A percentile compares a stretch with the other conserved stretches of the same genome.
Evolutionary conservation across 1,140 invertebrate species (phyloP).

Genomic region (Antheraea pernyi): DNA sequence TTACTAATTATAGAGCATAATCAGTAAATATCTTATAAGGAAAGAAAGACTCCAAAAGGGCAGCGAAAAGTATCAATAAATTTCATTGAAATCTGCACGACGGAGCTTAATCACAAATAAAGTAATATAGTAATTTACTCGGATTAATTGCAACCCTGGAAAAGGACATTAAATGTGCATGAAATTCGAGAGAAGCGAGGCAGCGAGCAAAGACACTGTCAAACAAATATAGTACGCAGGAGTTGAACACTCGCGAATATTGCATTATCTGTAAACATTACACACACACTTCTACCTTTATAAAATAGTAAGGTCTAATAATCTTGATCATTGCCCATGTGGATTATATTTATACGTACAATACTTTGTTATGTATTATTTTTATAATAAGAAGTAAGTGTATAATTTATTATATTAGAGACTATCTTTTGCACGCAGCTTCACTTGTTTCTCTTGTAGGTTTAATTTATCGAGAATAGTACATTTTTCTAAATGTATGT

Average conservation of each 20-base stretch:
- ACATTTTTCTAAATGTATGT: too few relatives aligned
- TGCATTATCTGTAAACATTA: constrained; percentile 61
- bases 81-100: not conserved
- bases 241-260: constrained; percentile 64
- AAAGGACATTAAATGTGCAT: not conserved
- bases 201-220: constrained; percentile 42
- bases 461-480: too few relatives aligned
- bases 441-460: too few relatives aligned
- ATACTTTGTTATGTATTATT: not conserved
- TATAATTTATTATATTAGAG: too few relatives aligned
- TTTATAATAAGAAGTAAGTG: too few relatives aligned
- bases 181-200: constrained; percentile 8
- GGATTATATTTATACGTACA: not conserved
- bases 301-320: not conserved
- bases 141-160: not conserved
- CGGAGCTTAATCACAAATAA: not conserved
- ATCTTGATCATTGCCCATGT: not conserved
- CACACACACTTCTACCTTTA: constrained; percentile 20
- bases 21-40: too few relatives aligned
- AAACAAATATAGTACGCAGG: constrained; percentile 61
- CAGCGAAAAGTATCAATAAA: not conserved
- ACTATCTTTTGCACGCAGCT: too few relatives aligned
- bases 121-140: not conserved
- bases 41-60: too few relatives aligned
- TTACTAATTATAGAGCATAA: too few relatives aligned